Percentiles rank a stretch among this genome's conserved stretches.
Evolutionary conservation across 37 sponge, comb jelly and placozoan genomes (phyloP).

Genomic region (Hormiphora californensis): DNA sequence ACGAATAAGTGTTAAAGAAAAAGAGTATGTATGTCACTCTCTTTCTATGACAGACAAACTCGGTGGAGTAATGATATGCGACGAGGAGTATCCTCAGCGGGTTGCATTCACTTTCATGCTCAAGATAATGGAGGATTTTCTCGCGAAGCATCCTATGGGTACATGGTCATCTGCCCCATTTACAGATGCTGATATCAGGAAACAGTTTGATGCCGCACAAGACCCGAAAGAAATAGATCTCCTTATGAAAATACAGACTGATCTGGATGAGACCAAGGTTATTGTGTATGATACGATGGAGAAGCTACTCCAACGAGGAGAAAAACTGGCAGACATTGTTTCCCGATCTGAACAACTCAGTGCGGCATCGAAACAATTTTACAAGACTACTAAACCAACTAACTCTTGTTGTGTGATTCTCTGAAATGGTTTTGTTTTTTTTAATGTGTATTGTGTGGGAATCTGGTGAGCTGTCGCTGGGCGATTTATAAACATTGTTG

Average conservation of each 20-base stretch:
- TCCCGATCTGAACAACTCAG: slow-evolving; percentile 88
- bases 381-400: slow-evolving; percentile 61
- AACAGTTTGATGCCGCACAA: slow-evolving; percentile 57
- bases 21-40: slow-evolving; percentile 92
- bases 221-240: slow-evolving; percentile 90
- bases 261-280: slow-evolving; percentile 95
- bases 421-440: too few species aligned
- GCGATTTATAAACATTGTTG: too few species aligned
- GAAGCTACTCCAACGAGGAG: slow-evolving; percentile 81
- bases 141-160: neutral
- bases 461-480: too few species aligned
- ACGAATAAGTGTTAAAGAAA: slow-evolving; percentile 86
- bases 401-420: slow-evolving; percentile 49
- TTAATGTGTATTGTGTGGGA: too few species aligned
- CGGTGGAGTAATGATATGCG: slow-evolving; percentile 78
- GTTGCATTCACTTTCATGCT: slow-evolving; percentile 85
- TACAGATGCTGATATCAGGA: neutral
- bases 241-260: slow-evolving; percentile 81
- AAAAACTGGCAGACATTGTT: slow-evolving; percentile 88
- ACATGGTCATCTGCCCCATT: neutral
- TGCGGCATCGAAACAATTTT: slow-evolving; percentile 87
- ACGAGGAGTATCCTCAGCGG: slow-evolving; percentile 84
- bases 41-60: slow-evolving; percentile 79
- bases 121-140: slow-evolving; percentile 62
- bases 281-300: slow-evolving; percentile 90